Evolutionary conservation across 2,113 vertebrate species (phyloP).

Genomic region (Phaethon lepturus): DNA sequence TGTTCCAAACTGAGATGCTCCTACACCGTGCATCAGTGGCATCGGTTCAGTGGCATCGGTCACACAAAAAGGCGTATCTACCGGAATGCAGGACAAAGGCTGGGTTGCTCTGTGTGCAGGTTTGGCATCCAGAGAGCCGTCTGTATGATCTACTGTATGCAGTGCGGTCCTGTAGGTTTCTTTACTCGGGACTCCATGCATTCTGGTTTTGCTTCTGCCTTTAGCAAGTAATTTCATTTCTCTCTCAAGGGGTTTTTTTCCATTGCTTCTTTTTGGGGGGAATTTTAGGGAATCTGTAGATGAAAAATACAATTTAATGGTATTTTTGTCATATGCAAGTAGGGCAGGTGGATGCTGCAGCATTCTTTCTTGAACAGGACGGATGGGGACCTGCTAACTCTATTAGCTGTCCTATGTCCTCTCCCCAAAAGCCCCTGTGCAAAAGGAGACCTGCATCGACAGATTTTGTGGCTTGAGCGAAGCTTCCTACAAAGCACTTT

Average conservation of each 20-base stretch:
- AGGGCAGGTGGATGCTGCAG: not conserved
- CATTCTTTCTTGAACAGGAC: not conserved
- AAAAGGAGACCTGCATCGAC: not conserved
- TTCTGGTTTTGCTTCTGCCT: not conserved
- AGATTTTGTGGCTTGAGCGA: not conserved
- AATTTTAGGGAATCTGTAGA: not conserved
- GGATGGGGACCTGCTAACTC: not conserved
- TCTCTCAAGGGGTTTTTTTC: not conserved
- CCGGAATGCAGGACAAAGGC: not conserved
- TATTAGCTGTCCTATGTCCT: not conserved
- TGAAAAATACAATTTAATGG: not conserved
- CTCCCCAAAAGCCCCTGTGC: not conserved
- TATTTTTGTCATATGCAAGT: not conserved
- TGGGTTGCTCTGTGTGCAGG: not conserved
- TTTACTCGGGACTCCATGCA: not conserved
- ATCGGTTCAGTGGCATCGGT: not conserved
- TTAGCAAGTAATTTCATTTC: not conserved
- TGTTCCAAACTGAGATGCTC: not conserved
- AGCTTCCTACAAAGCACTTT: slow-evolving; percentile 4
- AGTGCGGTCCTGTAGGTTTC: not conserved
- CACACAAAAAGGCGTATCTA: fast-evolving
- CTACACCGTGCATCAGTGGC: fast-evolving
- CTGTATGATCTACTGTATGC: not conserved
- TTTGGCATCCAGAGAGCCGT: not conserved
- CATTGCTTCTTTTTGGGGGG: not conserved